Conservation (phyloP, 92 coral and sea anemone genomes). For the Palythoa grandiflora region DNA sequence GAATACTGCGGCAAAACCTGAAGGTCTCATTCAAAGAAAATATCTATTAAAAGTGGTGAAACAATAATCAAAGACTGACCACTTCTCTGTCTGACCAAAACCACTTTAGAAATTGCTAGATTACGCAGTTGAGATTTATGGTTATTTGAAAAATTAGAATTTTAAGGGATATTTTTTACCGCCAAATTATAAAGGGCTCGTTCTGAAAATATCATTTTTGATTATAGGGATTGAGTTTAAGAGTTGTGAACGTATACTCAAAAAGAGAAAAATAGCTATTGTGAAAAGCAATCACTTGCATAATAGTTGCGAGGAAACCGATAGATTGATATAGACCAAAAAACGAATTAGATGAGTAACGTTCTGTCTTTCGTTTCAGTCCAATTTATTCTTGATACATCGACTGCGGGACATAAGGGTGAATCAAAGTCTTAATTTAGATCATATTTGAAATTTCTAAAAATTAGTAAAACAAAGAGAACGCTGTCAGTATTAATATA, state of each 20-base stretch:
- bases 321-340: not conserved
- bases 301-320: not conserved
- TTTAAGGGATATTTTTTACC: not conserved
- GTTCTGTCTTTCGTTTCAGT: not conserved
- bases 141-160: not conserved
- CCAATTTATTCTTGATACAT: not conserved
- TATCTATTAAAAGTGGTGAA: not conserved
- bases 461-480: conserved; percentile 24
- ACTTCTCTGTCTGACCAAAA: not conserved
- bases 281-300: conserved; percentile 20
- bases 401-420: not conserved
- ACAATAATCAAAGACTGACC: not conserved
- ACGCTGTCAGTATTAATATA: not conserved
- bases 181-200: not conserved
- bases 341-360: not conserved
- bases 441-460: not conserved
- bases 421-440: not conserved
- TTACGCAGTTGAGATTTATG: not conserved
- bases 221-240: not conserved
- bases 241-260: not conserved
- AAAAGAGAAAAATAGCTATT: not conserved
- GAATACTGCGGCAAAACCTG: not conserved
- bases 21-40: not conserved
- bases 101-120: not conserved
- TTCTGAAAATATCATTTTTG: not conserved